A percentile compares a stretch with the other conserved stretches of the same genome.
Evolutionary conservation across 1,140 invertebrate species (phyloP).

Genomic region (Nymphalis io): DNA sequence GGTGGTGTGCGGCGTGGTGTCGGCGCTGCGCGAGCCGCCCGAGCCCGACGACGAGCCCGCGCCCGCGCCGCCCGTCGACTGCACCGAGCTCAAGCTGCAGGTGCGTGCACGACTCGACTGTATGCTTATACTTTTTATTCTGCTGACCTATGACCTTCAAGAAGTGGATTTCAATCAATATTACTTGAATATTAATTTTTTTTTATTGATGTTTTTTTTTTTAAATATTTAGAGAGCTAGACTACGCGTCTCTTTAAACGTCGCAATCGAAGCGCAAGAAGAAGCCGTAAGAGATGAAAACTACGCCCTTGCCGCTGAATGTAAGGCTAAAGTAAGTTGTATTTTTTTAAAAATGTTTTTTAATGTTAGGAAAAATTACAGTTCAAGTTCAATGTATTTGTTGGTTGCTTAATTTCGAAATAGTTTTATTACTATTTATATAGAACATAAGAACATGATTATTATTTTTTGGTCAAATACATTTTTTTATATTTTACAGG

Average conservation of each 20-base stretch:
- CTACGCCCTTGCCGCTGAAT: slow-evolving; percentile 72
- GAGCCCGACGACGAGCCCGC: slow-evolving; percentile 47
- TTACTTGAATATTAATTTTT: no score
- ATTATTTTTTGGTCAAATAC: background rate
- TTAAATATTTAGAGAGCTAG: slow-evolving; percentile 67
- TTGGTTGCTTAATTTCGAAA: no score
- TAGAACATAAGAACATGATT: no score
- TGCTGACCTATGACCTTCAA: no score
- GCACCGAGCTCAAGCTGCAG: slow-evolving; percentile 65
- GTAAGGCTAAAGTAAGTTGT: slow-evolving; percentile 70
- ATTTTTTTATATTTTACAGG: slow-evolving; percentile 44
- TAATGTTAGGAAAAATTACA: no score
- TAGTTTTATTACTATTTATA: no score
- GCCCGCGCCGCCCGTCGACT: slow-evolving; percentile 52
- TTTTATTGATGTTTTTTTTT: slow-evolving; percentile 2
- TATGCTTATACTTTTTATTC: no score
- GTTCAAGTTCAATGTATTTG: no score
- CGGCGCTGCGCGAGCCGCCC: slow-evolving; percentile 63
- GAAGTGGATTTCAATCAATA: no score
- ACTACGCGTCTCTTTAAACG: slow-evolving; percentile 75
- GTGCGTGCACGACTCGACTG: no score
- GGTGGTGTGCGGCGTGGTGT: slow-evolving; percentile 60
- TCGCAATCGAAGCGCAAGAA: slow-evolving; percentile 76
- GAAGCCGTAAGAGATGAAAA: slow-evolving; percentile 75
- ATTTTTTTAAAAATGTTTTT: background rate